phyloP scores from a whole-genome alignment of 2,888 invertebrate genomes.

The Rotaria socialis region DNA sequence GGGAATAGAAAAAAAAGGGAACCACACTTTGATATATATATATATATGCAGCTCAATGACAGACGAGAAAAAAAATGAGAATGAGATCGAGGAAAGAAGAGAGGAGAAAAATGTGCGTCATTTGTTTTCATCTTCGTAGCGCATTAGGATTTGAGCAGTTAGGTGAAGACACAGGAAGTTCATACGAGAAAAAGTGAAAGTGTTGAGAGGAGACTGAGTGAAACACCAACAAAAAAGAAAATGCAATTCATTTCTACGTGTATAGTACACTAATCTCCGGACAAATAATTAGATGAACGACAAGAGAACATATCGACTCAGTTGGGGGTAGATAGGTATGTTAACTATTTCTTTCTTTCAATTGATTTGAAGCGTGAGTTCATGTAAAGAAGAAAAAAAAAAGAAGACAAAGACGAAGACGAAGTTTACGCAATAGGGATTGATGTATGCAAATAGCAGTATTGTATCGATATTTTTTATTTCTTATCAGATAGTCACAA shows the following conservation, averaged over 20 bases:
- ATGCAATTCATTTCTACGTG: background rate
- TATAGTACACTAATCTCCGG: background rate
- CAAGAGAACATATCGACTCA: background rate
- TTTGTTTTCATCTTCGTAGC: background rate
- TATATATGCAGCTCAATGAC: background rate
- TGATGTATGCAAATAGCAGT: background rate
- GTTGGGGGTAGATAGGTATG: background rate
- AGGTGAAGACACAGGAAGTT: background rate
- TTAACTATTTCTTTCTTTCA: background rate
- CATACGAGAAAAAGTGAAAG: background rate
- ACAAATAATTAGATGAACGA: conserved; percentile 22
- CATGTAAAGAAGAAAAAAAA: background rate
- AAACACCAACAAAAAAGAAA: background rate
- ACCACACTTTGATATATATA: background rate
- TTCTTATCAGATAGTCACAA: background rate
- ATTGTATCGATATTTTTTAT: background rate
- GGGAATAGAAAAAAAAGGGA: background rate
- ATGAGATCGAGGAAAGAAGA: background rate
- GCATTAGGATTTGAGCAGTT: background rate
- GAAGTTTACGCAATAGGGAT: background rate
- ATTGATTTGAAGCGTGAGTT: background rate
- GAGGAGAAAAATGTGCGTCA: background rate
- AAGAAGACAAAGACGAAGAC: background rate
- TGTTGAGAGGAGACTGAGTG: background rate
- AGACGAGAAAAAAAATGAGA: background rate